These are phyloP conservation scores for Silurus aristotelis DNA, from an alignment of 2,797 vertebrate genomes.

Conservation along the genomic window DNA sequence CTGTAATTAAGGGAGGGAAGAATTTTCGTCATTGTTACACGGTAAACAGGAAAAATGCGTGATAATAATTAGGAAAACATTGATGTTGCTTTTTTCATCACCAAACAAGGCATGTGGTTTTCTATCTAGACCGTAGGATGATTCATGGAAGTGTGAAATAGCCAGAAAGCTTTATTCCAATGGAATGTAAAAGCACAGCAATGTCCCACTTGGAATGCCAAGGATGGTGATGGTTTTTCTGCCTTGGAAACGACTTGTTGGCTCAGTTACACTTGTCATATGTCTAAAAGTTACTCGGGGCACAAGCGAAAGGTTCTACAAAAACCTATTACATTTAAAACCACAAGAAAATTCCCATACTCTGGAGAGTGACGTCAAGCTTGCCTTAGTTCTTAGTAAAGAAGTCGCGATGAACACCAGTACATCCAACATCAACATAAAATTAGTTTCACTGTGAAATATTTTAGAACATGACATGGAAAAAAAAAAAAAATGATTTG, in stretches of 20 bases:
- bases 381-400: constrained; percentile 32
- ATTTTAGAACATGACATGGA: constrained; percentile 16
- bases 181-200: constrained; percentile 25
- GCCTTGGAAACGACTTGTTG: constrained; percentile 14
- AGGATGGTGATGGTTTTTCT: constrained; percentile 18
- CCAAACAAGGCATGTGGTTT: constrained; percentile 16
- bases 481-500: background rate
- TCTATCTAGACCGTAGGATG: constrained; percentile 43
- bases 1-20: constrained; percentile 60
- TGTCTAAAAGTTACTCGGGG: constrained; percentile 39
- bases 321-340: constrained; percentile 38
- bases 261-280: constrained; percentile 30
- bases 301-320: constrained; percentile 28
- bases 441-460: constrained; percentile 8
- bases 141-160: constrained; percentile 55
- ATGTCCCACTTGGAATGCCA: constrained; percentile 45
- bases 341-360: constrained; percentile 39
- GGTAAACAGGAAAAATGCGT: constrained; percentile 52
- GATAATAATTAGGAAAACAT: constrained; percentile 36
- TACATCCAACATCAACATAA: constrained; percentile 19
- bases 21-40: constrained; percentile 58
- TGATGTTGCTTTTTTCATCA: constrained; percentile 19
- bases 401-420: constrained; percentile 4
- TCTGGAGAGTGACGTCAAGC: constrained; percentile 40
- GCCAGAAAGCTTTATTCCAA: constrained; percentile 54